Conservation (phyloP, 2,113 vertebrate genomes). For the Oplegnathus fasciatus region DNA sequence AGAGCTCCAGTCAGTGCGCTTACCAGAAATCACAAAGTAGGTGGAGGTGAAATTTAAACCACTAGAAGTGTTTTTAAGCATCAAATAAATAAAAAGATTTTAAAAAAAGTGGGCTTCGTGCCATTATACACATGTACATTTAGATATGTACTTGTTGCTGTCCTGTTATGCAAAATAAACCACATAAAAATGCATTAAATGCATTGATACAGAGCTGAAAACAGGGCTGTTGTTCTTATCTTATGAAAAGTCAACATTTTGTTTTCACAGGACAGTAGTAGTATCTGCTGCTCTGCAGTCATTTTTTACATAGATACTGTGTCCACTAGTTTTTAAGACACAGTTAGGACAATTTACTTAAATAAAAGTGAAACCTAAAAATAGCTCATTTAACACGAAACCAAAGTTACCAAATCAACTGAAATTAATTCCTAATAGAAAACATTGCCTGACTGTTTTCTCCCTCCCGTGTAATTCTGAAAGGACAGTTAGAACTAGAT, state of each 20-base stretch:
- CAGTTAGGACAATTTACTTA: background rate
- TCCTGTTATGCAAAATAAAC: background rate
- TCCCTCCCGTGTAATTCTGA: background rate
- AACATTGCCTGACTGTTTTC: background rate
- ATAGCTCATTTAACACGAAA: background rate
- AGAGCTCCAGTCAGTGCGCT: background rate
- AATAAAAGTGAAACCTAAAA: background rate
- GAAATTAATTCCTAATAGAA: background rate
- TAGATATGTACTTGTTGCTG: background rate
- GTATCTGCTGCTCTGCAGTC: background rate
- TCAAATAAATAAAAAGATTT: background rate
- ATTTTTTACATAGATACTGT: background rate
- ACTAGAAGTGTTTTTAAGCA: background rate
- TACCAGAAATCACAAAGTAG: constrained; percentile 13
- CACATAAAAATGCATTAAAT: background rate
- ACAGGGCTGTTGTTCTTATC: background rate
- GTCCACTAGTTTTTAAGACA: background rate
- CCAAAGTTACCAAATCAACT: no score
- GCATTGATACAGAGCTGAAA: background rate
- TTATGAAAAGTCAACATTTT: constrained; percentile 3
- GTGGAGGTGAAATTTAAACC: constrained; percentile 8
- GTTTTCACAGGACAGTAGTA: background rate
- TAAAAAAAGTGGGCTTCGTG: background rate
- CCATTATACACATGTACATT: background rate
- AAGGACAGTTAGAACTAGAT: background rate